phyloP scores from a whole-genome alignment of 2,797 vertebrate genomes.

The Nannoperca australis region DNA sequence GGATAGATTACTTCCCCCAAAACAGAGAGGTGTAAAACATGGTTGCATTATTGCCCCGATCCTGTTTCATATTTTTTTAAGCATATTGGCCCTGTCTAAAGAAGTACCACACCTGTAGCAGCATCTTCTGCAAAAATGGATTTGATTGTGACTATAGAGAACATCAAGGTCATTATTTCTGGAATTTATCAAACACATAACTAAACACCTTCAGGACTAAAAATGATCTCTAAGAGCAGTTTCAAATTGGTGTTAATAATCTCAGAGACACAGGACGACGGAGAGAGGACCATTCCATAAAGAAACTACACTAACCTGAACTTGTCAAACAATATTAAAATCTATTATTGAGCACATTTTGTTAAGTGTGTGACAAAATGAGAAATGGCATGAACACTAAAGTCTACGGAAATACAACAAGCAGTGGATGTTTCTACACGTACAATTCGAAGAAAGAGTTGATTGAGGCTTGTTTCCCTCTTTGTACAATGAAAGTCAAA shows the following conservation, averaged over 20 bases:
- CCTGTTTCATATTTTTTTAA: background rate
- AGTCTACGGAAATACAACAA: background rate
- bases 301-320: background rate
- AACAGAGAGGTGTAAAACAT: background rate
- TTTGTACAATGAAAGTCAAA: slow-evolving; percentile 2
- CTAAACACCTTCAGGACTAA: background rate
- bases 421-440: background rate
- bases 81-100: background rate
- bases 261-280: background rate
- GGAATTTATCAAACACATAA: background rate
- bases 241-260: background rate
- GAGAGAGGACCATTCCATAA: background rate
- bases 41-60: background rate
- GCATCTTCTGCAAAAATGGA: background rate
- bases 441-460: background rate
- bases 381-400: background rate
- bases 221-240: background rate
- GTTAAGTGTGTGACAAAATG: too few relatives aligned
- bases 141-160: background rate
- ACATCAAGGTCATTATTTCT: background rate
- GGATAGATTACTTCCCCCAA: background rate
- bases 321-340: background rate
- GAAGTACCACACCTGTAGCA: background rate
- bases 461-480: background rate
- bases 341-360: background rate